Conservation (phyloP, 2,797 vertebrate species). For the Gymnopithys bicolor region DNA sequence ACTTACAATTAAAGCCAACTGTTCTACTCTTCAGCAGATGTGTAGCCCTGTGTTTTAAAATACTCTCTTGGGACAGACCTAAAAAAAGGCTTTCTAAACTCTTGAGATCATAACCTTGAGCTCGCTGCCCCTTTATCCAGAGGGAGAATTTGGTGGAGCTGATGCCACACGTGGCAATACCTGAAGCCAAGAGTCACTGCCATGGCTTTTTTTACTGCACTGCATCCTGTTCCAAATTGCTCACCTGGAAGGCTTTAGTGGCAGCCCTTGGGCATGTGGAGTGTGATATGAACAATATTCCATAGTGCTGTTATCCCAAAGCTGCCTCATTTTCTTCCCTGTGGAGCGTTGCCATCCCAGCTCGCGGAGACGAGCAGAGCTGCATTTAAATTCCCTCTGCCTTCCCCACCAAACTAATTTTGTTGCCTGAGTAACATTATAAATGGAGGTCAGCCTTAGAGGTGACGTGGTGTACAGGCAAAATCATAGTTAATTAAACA, state of each 20-base stretch:
- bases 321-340: background rate
- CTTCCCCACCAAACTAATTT: conserved; percentile 3
- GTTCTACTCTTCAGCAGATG: conserved; percentile 52
- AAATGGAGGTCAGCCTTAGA: conserved; percentile 61
- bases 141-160: conserved; percentile 22
- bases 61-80: conserved; percentile 53
- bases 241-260: background rate
- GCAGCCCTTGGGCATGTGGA: background rate
- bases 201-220: conserved; percentile 6
- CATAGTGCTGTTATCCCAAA: background rate
- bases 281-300: background rate
- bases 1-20: conserved; percentile 70
- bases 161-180: conserved; percentile 4
- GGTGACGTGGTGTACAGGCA: conserved; percentile 47
- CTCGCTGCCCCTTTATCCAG: background rate
- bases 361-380: background rate
- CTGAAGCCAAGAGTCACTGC: background rate
- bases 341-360: background rate
- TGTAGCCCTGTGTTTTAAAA: conserved; percentile 65
- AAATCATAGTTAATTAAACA: conserved; percentile 66
- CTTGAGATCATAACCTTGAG: conserved; percentile 54
- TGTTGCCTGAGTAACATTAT: conserved; percentile 32
- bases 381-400: background rate
- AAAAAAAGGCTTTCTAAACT: conserved; percentile 62
- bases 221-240: conserved; percentile 15